Evolutionary conservation across 92 coral and sea anemone genomes (phyloP).

Genomic region (Pocillopora meandrina): DNA sequence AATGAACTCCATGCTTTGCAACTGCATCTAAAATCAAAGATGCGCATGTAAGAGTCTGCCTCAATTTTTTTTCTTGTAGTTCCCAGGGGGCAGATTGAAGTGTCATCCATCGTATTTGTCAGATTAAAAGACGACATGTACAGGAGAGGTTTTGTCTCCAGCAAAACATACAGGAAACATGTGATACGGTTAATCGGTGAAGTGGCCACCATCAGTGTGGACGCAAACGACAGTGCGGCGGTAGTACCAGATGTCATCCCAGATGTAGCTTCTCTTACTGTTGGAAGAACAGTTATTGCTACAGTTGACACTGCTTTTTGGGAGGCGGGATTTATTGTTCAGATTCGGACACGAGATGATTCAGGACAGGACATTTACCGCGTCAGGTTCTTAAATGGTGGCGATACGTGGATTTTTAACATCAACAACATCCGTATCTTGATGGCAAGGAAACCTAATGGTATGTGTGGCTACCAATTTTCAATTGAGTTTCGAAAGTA

Average conservation of each 20-base stretch:
- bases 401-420: conserved; percentile 62
- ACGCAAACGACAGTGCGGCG: conserved; percentile 66
- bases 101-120: conserved; percentile 76
- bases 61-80: conserved; percentile 17
- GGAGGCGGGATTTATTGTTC: conserved; percentile 67
- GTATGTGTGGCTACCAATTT: conserved; percentile 18
- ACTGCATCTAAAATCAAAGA: background rate
- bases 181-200: conserved; percentile 63
- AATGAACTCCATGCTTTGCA: too few species aligned
- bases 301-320: conserved; percentile 48
- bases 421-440: conserved; percentile 67
- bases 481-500: background rate
- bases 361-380: conserved; percentile 45
- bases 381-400: conserved; percentile 61
- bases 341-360: conserved; percentile 42
- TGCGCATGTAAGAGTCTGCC: background rate
- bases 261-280: conserved; percentile 36
- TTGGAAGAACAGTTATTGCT: conserved; percentile 78
- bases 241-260: conserved; percentile 71
- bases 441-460: conserved; percentile 54
- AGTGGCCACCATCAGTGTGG: conserved; percentile 25
- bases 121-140: conserved; percentile 61
- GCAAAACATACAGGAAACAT: conserved; percentile 53
- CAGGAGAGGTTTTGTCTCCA: conserved; percentile 67
- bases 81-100: conserved; percentile 56